Percentiles rank a stretch among this genome's conserved stretches.
Conservation (phyloP, 1,140 invertebrate species). For the Drosophila quadrilineata region DNA sequence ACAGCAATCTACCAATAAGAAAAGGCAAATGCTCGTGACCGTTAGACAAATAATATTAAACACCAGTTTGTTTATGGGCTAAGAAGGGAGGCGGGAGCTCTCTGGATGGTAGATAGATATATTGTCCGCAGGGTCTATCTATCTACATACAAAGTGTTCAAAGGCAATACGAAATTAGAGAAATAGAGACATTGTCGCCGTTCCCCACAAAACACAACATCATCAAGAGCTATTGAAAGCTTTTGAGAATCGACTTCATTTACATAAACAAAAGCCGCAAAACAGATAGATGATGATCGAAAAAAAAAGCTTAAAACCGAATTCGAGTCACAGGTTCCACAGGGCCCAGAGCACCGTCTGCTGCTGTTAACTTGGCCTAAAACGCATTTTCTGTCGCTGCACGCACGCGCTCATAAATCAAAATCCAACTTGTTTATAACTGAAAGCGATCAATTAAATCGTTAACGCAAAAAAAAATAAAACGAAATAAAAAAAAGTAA, state of each 20-base stretch:
- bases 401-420: conserved; percentile 75
- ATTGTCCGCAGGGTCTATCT: conserved; percentile 37
- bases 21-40: conserved; percentile 73
- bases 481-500: too few relatives aligned
- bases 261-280: conserved; percentile 50
- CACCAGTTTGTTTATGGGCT: conserved; percentile 44
- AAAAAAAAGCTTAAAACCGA: not conserved
- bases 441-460: conserved; percentile 79
- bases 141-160: conserved; percentile 1
- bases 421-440: conserved; percentile 78
- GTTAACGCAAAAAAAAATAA: conserved; percentile 77
- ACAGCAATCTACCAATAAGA: conserved; percentile 11
- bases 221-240: conserved; percentile 74
- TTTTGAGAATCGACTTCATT: conserved; percentile 43
- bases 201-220: conserved; percentile 49
- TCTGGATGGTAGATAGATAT: too few relatives aligned
- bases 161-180: conserved; percentile 64
- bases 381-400: conserved; percentile 71
- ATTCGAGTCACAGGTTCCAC: not conserved
- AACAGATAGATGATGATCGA: conserved; percentile 13
- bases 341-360: too few relatives aligned
- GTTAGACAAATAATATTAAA: conserved; percentile 78
- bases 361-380: conserved; percentile 56
- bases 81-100: not conserved
- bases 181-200: conserved; percentile 76